Conservation (phyloP, 2,888 invertebrate species). For the Drosophila yooni region DNA sequence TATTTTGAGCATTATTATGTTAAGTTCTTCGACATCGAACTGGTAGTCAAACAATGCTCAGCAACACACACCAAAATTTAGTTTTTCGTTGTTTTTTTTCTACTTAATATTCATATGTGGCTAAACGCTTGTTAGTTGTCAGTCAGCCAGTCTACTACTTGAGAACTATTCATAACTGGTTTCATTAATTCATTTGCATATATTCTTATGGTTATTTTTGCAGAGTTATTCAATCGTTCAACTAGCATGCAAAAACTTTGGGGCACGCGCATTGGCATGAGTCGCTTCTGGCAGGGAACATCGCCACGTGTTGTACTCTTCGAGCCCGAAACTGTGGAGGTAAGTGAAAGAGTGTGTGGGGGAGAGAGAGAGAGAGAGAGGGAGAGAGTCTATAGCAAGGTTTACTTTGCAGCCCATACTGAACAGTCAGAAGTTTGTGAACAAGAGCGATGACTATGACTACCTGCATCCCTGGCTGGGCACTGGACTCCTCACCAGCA, state of each 20-base stretch:
- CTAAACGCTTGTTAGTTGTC: constrained; percentile 45
- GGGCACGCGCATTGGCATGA: constrained; percentile 86
- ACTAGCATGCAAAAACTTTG: constrained; percentile 86
- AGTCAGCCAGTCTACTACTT: constrained; percentile 16
- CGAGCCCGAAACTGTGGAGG: constrained; percentile 86
- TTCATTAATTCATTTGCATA: constrained; percentile 13
- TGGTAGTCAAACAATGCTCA: constrained; percentile 30
- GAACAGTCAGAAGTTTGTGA: constrained; percentile 87
- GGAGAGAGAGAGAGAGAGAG: neutral
- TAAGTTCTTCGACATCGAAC: neutral
- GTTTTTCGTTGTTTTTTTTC: neutral
- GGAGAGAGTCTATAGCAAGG: neutral
- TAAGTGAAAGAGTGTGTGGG: constrained; percentile 46
- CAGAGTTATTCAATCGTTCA: constrained; percentile 86
- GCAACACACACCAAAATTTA: constrained; percentile 10
- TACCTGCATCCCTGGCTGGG: constrained; percentile 87
- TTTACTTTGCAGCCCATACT: constrained; percentile 85
- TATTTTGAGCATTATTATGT: neutral
- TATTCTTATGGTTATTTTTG: constrained; percentile 27
- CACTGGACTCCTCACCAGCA: constrained; percentile 86
- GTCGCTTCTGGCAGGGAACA: constrained; percentile 86
- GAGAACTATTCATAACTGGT: constrained; percentile 29
- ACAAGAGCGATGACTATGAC: constrained; percentile 87
- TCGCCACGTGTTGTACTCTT: constrained; percentile 86
- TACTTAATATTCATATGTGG: constrained; percentile 45